phyloP scores from a whole-genome alignment of 2,113 vertebrate genomes.

The Antechinus flavipes region DNA sequence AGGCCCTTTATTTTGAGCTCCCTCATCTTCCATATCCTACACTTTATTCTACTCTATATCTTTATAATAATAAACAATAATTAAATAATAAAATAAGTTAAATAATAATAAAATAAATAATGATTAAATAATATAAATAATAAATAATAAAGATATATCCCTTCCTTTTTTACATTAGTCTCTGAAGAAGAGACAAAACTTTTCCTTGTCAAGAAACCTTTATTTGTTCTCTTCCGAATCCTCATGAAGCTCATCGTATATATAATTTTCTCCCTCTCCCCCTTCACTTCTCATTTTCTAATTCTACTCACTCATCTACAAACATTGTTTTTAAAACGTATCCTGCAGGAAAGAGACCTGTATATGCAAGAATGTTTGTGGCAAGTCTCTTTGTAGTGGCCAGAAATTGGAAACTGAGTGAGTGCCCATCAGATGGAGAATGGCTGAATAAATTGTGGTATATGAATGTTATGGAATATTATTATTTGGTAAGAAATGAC shows the following conservation, averaged over 20 bases:
- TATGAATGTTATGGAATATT: too few species aligned
- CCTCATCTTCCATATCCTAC: not conserved
- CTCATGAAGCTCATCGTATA: not conserved
- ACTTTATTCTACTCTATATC: not conserved
- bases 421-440: too few species aligned
- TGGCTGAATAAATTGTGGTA: too few species aligned
- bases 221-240: not conserved
- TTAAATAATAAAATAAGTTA: too few species aligned
- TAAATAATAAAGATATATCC: too few species aligned
- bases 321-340: not conserved
- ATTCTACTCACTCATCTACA: not conserved
- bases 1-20: not conserved
- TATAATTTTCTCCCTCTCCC: not conserved
- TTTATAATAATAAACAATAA: not conserved
- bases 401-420: too few species aligned
- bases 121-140: too few species aligned
- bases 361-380: too few species aligned
- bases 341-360: not conserved
- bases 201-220: not conserved
- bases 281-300: not conserved
- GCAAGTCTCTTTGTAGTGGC: too few species aligned
- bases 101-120: too few species aligned
- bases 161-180: not conserved
- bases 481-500: too few species aligned
- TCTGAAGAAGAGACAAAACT: not conserved